Conservation (phyloP, 2,888 invertebrate genomes). For the Lasioglossum pauxillum region DNA sequence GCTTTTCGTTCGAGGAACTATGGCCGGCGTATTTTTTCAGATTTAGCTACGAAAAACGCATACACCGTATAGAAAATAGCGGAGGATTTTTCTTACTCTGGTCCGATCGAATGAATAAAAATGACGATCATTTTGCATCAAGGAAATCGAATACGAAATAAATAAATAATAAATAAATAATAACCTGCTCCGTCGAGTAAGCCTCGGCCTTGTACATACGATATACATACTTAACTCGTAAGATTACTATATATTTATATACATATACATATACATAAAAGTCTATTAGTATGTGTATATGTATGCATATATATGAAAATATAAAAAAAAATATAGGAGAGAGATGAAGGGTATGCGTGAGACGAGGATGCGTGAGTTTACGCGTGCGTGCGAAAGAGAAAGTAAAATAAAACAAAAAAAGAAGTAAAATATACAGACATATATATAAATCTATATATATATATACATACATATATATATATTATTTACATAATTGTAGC, state of each 20-base stretch:
- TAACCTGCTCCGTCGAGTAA: constrained; percentile 12
- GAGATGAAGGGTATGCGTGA: not conserved
- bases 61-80: constrained; percentile 16
- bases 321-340: constrained; percentile 3
- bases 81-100: constrained; percentile 32
- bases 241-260: constrained; percentile 13
- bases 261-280: not conserved
- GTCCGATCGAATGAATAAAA: constrained; percentile 20
- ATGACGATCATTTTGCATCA: constrained; percentile 44
- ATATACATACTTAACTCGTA: constrained; percentile 46
- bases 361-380: constrained; percentile 3
- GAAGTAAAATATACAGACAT: not conserved
- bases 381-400: constrained; percentile 8
- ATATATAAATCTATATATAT: constrained; percentile 46
- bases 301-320: not conserved
- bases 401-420: constrained; percentile 18
- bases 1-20: constrained; percentile 28
- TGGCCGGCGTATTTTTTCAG: constrained; percentile 62
- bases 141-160: constrained; percentile 6
- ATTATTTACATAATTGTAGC: constrained; percentile 51
- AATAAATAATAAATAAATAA: constrained; percentile 3
- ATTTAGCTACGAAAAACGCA: constrained; percentile 31
- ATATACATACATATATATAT: constrained; percentile 46
- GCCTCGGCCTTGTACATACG: constrained; percentile 63
- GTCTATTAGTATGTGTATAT: too few species aligned